phyloP scores from a whole-genome alignment of 23 tunicate genomes.

The Halocynthia aurantium region DNA sequence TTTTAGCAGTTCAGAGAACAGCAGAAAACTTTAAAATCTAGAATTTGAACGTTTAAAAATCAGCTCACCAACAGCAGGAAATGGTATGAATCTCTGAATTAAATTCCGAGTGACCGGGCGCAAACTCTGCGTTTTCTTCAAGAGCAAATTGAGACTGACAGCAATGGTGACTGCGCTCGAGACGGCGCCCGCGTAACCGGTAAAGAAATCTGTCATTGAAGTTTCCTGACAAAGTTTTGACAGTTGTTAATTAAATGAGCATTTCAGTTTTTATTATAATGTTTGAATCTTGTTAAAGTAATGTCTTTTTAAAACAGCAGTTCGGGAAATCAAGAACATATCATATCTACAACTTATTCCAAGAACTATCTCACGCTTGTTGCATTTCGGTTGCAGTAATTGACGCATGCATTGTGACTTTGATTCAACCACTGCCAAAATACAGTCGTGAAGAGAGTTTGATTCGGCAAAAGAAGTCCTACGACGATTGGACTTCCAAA shows the following conservation, averaged over 20 bases:
- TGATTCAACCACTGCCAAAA: slow-evolving; percentile 99
- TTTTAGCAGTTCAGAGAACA: too few relatives aligned
- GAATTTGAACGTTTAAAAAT: too few relatives aligned
- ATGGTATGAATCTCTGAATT: slow-evolving; percentile 68
- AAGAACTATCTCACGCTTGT: slow-evolving; percentile 32
- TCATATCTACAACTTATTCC: not conserved
- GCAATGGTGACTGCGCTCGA: slow-evolving; percentile 80
- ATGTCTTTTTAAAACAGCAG: too few relatives aligned
- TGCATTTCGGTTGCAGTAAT: slow-evolving; percentile 92
- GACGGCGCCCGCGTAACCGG: slow-evolving; percentile 81
- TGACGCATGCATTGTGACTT: slow-evolving; percentile 91
- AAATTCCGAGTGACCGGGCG: slow-evolving; percentile 42
- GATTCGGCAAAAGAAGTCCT: slow-evolving; percentile 76
- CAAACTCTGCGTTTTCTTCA: slow-evolving; percentile 36
- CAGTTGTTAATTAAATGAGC: too few relatives aligned
- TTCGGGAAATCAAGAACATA: too few relatives aligned
- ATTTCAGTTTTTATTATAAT: too few relatives aligned
- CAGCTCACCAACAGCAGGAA: slow-evolving; percentile 74
- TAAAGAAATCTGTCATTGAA: slow-evolving; percentile 48
- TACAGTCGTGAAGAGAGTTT: slow-evolving; percentile 40
- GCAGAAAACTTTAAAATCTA: too few relatives aligned
- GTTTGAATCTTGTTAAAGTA: too few relatives aligned
- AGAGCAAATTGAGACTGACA: slow-evolving; percentile 51
- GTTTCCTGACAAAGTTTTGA: slow-evolving; percentile 34
- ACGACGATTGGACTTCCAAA: slow-evolving; percentile 88